Percentiles rank a stretch among this genome's conserved stretches.
Evolutionary conservation across 2,113 vertebrate genomes (phyloP).

Genomic region (Cryptoleucopteryx plumbea): DNA sequence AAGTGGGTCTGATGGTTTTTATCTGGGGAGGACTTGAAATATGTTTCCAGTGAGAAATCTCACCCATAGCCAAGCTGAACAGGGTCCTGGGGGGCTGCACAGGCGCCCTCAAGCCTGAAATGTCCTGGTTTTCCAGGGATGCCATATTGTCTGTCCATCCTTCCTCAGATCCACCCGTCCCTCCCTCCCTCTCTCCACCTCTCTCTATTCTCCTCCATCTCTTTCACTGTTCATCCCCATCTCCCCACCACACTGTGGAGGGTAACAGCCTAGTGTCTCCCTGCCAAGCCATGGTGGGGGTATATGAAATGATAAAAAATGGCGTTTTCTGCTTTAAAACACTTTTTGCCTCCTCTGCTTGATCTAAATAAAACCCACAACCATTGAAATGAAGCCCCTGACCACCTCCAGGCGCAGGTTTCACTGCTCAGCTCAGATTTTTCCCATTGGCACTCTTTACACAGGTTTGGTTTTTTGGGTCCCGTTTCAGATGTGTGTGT

Average conservation of each 20-base stretch:
- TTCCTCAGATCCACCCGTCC: neutral
- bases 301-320: neutral
- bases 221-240: neutral
- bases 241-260: neutral
- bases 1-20: neutral
- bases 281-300: neutral
- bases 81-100: neutral
- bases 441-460: neutral
- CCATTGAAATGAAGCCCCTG: too few relatives aligned
- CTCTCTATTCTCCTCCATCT: too few relatives aligned
- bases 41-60: neutral
- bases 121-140: neutral
- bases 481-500: rapidly evolving
- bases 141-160: rapidly evolving
- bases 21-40: neutral
- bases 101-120: neutral
- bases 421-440: neutral
- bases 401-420: neutral
- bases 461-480: neutral
- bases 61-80: neutral
- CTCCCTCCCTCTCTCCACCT: neutral
- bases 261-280: neutral
- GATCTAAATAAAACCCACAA: neutral
- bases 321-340: neutral
- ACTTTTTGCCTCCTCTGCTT: neutral